A percentile compares a stretch with the other conserved stretches of the same genome.
phyloP scores from a whole-genome alignment of 1,140 invertebrate species.

The Lysiphlebus fabarum region DNA sequence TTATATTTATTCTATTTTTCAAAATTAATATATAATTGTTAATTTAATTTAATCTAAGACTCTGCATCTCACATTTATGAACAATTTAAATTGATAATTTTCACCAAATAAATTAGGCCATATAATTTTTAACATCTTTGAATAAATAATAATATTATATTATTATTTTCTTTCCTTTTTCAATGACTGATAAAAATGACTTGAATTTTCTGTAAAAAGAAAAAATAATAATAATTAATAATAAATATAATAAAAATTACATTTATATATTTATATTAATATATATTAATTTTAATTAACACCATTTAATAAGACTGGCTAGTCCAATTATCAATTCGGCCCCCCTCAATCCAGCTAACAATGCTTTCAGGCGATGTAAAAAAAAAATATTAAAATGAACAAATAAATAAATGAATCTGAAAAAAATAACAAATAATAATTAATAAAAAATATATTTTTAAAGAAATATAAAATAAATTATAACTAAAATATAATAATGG shows the following conservation, averaged over 20 bases:
- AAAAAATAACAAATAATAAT: too few species aligned
- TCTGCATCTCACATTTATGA: not conserved
- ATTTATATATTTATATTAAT: conserved; percentile 36
- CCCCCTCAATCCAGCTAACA: conserved; percentile 50
- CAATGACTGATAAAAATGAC: conserved; percentile 11
- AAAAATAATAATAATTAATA: conserved; percentile 17
- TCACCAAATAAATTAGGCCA: conserved; percentile 18
- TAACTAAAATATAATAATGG: too few species aligned
- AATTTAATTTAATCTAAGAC: too few species aligned
- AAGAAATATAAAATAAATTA: too few species aligned
- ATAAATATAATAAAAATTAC: conserved; percentile 32
- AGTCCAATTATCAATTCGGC: conserved; percentile 49
- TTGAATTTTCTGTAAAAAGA: conserved; percentile 12
- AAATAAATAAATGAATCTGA: too few species aligned
- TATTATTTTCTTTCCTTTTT: conserved; percentile 2
- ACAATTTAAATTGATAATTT: conserved; percentile 18
- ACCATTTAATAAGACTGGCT: conserved; percentile 50
- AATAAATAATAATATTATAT: not conserved
- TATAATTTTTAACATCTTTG: not conserved
- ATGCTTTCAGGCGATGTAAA: too few species aligned
- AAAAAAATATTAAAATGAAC: too few species aligned
- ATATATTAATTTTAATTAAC: conserved; percentile 30
- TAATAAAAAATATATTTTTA: too few species aligned
- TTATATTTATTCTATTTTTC: too few species aligned
- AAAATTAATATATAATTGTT: too few species aligned